phyloP scores from a whole-genome alignment of 2,888 invertebrate genomes.

The Drosophila diplacantha region DNA sequence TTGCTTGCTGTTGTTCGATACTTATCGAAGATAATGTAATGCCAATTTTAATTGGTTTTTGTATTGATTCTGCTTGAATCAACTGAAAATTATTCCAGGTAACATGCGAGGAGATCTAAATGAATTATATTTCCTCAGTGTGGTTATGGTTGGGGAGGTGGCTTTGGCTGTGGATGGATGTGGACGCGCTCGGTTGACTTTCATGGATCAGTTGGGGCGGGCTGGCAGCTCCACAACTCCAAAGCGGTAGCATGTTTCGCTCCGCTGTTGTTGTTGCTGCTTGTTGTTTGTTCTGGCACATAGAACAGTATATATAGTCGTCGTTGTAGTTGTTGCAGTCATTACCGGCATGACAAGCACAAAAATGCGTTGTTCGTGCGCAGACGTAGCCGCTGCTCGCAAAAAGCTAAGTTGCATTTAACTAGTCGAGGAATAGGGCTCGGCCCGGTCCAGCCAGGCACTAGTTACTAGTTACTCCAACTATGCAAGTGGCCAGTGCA shows the following conservation, averaged over 20 bases:
- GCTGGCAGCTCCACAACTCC: slow-evolving; percentile 54
- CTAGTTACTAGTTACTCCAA: slow-evolving; percentile 26
- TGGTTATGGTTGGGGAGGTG: slow-evolving; percentile 17
- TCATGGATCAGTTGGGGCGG: slow-evolving; percentile 75
- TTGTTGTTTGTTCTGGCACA: slow-evolving; percentile 26
- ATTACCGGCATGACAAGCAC: slow-evolving; percentile 75
- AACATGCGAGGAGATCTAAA: neutral
- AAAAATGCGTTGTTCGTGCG: slow-evolving; percentile 70
- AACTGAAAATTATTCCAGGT: neutral
- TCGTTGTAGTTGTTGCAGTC: slow-evolving; percentile 45
- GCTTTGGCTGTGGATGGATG: slow-evolving; percentile 23
- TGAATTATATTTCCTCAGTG: slow-evolving; percentile 6
- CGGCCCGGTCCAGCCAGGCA: slow-evolving; percentile 42
- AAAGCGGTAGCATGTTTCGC: slow-evolving; percentile 58
- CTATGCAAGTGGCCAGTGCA: slow-evolving; percentile 32
- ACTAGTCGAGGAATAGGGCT: slow-evolving; percentile 61
- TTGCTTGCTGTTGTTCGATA: neutral
- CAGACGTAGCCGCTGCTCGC: slow-evolving; percentile 54
- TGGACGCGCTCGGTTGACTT: slow-evolving; percentile 72
- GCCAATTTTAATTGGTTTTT: neutral
- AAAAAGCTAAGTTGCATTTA: slow-evolving; percentile 56
- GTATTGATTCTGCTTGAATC: too few species aligned
- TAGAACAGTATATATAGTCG: slow-evolving; percentile 4
- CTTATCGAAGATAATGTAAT: neutral
- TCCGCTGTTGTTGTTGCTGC: slow-evolving; percentile 22